These are phyloP conservation scores for Andinoacara biseriatus DNA, from an alignment of 2,113 vertebrate species.

Conservation along the genomic window DNA sequence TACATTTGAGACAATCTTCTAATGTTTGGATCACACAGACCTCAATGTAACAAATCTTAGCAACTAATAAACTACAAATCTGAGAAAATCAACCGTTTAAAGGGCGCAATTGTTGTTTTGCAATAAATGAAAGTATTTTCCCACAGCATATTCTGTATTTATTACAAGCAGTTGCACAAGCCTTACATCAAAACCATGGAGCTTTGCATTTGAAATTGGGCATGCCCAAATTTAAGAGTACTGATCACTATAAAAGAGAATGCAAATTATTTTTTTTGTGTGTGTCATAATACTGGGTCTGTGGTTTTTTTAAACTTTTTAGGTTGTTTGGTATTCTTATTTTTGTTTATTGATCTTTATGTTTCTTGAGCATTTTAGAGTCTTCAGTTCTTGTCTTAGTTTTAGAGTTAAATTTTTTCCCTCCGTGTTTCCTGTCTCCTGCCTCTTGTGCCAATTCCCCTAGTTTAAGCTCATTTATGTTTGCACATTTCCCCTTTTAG, in stretches of 20 bases:
- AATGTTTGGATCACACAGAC: fast-evolving
- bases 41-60: not conserved
- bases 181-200: not conserved
- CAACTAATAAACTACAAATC: not conserved
- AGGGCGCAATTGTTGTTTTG: not conserved
- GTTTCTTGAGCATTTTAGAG: not conserved
- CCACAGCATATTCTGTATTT: not conserved
- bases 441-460: too few relatives aligned
- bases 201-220: not conserved
- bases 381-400: fast-evolving
- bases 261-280: not conserved
- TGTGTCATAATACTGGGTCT: not conserved
- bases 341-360: not conserved
- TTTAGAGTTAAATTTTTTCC: not conserved
- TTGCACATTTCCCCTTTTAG: fast-evolving
- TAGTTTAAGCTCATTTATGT: too few relatives aligned
- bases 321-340: fast-evolving
- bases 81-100: not conserved
- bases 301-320: not conserved
- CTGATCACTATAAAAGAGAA: not conserved
- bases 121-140: not conserved
- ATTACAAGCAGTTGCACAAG: not conserved
- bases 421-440: not conserved
- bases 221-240: not conserved
- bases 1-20: not conserved